phyloP scores from a whole-genome alignment of 2,797 vertebrate genomes.

The Dermochelys coriacea region DNA sequence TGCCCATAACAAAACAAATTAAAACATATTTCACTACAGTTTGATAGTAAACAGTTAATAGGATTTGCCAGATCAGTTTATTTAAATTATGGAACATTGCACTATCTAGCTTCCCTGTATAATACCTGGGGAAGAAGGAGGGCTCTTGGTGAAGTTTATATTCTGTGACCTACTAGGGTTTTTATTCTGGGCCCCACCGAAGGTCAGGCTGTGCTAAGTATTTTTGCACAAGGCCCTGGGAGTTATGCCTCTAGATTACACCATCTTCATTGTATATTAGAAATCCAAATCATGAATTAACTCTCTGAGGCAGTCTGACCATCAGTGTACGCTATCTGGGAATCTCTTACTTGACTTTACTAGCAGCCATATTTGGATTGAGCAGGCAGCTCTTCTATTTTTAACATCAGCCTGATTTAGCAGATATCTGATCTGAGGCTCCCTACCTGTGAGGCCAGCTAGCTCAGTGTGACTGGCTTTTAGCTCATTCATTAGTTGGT shows the following conservation, averaged over 20 bases:
- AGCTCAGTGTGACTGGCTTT: conserved; percentile 76
- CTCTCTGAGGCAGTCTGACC: background rate
- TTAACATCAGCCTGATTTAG: conserved; percentile 39
- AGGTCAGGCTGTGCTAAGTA: background rate
- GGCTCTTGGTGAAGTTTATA: background rate
- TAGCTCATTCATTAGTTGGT: conserved; percentile 80
- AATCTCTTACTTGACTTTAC: background rate
- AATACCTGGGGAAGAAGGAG: background rate
- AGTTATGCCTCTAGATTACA: background rate
- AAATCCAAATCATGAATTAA: background rate
- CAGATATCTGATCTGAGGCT: background rate
- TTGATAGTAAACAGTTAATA: accelerated
- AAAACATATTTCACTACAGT: background rate
- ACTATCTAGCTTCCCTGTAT: background rate
- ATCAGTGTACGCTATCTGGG: background rate
- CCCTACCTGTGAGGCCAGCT: conserved; percentile 81
- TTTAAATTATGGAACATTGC: background rate
- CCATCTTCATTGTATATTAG: background rate
- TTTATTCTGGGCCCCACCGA: background rate
- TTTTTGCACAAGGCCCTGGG: background rate
- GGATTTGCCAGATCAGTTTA: background rate
- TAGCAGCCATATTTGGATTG: conserved; percentile 5
- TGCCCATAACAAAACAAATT: background rate
- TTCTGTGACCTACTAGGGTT: background rate
- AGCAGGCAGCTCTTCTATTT: conserved; percentile 5